Conservation (phyloP, 1,140 invertebrate species). For the Diachasmimorpha longicaudata region DNA sequence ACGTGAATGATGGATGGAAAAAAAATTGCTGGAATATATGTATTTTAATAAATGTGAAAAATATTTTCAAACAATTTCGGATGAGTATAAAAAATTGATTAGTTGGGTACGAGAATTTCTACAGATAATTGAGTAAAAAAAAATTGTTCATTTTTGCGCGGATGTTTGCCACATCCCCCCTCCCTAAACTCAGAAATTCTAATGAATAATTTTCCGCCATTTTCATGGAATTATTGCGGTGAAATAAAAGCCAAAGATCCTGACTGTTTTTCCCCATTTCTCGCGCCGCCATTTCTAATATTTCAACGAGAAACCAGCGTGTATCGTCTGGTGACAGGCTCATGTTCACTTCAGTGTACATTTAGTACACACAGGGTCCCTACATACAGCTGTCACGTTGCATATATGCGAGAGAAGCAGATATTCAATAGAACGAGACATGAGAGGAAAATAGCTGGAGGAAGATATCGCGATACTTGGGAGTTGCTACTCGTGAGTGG, state of each 20-base stretch:
- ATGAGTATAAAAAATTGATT: neutral
- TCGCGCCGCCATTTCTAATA: neutral
- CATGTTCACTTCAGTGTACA: conserved; percentile 3
- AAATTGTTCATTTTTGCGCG: neutral
- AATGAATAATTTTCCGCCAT: neutral
- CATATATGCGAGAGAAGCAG: neutral
- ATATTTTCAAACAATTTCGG: neutral
- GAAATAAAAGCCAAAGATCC: too few relatives aligned
- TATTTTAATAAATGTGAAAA: neutral
- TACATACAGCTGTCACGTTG: conserved; percentile 2
- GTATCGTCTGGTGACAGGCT: conserved; percentile 2
- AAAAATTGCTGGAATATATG: too few relatives aligned
- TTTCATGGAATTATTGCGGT: neutral
- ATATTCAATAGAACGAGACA: conserved; percentile 4
- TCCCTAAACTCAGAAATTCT: neutral
- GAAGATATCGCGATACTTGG: conserved; percentile 11
- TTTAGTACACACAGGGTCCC: neutral
- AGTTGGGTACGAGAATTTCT: neutral
- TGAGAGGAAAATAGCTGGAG: neutral
- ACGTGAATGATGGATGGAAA: too few relatives aligned
- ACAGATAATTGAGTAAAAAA: neutral
- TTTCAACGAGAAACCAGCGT: neutral
- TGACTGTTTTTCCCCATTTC: neutral
- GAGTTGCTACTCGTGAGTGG: neutral
- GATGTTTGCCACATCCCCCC: neutral